Percentiles rank a stretch among this genome's conserved stretches.
phyloP scores from a whole-genome alignment of 2,797 vertebrate genomes.

The Telmatherina bonti region DNA sequence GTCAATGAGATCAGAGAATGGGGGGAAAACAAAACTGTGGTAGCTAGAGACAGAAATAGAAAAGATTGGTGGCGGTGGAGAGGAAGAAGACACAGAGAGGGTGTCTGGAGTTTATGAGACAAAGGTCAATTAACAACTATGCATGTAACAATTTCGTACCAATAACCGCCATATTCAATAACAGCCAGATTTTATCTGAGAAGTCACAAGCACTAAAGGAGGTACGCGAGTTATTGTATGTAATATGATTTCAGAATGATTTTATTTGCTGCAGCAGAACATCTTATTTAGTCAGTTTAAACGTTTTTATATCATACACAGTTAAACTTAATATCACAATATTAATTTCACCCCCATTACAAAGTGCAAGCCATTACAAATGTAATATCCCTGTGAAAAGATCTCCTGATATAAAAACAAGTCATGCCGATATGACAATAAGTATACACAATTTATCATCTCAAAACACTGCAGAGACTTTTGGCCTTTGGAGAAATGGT shows the following conservation, averaged over 20 bases:
- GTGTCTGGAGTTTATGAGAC: slow-evolving; percentile 6
- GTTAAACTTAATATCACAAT: background rate
- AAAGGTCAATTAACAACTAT: slow-evolving; percentile 3
- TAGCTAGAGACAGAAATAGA: slow-evolving; percentile 30
- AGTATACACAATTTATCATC: too few species aligned
- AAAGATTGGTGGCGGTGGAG: background rate
- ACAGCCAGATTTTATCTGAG: slow-evolving; percentile 6
- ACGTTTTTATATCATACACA: background rate
- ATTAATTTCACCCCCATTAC: background rate
- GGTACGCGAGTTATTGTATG: background rate
- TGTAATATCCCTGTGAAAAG: background rate
- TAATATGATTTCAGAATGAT: background rate
- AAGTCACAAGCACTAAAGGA: background rate
- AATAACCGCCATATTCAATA: slow-evolving; percentile 1
- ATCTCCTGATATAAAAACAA: background rate
- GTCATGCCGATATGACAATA: background rate
- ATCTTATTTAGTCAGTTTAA: background rate
- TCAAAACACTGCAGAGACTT: slow-evolving; percentile 17
- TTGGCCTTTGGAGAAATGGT: background rate
- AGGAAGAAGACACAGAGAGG: background rate
- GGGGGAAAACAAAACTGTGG: slow-evolving; percentile 30
- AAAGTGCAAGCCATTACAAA: fast-evolving
- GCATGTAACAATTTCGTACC: background rate
- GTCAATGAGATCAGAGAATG: slow-evolving; percentile 49
- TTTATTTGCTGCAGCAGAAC: background rate